These are phyloP conservation scores for Ibidorhyncha struthersii DNA, from an alignment of 2,113 vertebrate species.

Conservation along the genomic window DNA sequence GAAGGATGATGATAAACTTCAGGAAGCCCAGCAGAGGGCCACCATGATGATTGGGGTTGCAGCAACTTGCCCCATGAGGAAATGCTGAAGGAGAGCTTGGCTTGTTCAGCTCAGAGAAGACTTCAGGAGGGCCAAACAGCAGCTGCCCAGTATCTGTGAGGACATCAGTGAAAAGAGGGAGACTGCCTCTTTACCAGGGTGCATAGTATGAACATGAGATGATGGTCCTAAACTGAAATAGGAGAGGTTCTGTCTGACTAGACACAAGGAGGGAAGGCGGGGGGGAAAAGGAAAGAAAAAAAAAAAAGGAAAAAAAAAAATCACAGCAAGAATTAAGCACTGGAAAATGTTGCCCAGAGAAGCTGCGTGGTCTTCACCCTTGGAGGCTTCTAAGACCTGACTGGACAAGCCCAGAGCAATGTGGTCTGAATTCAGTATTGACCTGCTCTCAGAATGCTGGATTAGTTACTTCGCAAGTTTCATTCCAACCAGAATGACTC, in stretches of 20 bases:
- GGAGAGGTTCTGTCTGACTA: not conserved
- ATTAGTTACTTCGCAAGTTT: not conserved
- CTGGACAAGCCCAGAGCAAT: not conserved
- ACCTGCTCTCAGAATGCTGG: not conserved
- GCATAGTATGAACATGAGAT: not conserved
- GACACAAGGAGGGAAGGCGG: not conserved
- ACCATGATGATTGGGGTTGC: not conserved
- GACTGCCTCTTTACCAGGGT: not conserved
- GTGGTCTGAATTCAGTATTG: not conserved
- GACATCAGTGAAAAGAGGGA: not conserved
- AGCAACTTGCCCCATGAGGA: not conserved
- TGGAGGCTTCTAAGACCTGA: not conserved
- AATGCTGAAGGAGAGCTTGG: not conserved
- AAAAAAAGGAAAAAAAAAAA: not conserved
- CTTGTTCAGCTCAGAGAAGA: not conserved
- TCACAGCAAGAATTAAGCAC: not conserved
- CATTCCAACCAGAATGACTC: not conserved
- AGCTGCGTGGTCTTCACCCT: not conserved
- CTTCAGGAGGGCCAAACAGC: not conserved
- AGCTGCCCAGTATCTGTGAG: not conserved
- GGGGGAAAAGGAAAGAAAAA: too few species aligned
- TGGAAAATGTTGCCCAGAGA: not conserved
- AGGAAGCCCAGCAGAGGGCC: not conserved
- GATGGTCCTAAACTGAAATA: not conserved
- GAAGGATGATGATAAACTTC: not conserved